These are phyloP conservation scores for Drymodes brunneopygia DNA, from an alignment of 2,113 vertebrate species.

Conservation along the genomic window DNA sequence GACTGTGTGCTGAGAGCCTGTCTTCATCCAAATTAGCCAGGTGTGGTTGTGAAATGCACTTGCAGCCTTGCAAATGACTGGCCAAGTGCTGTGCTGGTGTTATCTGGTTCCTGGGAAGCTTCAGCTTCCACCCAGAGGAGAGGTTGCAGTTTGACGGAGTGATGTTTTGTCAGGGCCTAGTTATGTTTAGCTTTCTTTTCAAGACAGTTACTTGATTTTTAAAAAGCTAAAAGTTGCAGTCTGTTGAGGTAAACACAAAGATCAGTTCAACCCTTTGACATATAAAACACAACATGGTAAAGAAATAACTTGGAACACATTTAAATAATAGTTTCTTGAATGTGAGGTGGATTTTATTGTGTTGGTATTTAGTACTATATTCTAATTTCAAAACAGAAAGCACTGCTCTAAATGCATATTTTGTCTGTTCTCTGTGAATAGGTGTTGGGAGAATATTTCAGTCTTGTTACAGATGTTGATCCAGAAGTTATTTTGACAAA, in stretches of 20 bases:
- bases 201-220: neutral
- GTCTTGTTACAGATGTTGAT: constrained; percentile 74
- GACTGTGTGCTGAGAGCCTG: neutral
- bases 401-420: neutral
- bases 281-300: neutral
- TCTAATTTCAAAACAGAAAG: neutral
- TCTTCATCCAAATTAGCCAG: neutral
- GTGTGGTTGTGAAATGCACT: neutral
- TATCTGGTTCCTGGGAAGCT: neutral
- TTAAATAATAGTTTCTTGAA: neutral
- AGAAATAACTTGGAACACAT: neutral
- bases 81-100: neutral
- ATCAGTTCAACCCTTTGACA: neutral
- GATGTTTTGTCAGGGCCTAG: neutral
- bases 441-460: constrained; percentile 91
- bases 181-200: neutral
- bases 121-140: neutral
- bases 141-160: neutral
- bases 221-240: neutral
- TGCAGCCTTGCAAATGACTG: neutral
- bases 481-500: constrained; percentile 75
- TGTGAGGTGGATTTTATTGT: neutral
- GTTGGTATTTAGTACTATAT: neutral
- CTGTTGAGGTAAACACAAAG: neutral
- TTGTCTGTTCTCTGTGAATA: constrained; percentile 39